Conservation (phyloP, 1,140 invertebrate species). For the Drosophila ficusphila region DNA sequence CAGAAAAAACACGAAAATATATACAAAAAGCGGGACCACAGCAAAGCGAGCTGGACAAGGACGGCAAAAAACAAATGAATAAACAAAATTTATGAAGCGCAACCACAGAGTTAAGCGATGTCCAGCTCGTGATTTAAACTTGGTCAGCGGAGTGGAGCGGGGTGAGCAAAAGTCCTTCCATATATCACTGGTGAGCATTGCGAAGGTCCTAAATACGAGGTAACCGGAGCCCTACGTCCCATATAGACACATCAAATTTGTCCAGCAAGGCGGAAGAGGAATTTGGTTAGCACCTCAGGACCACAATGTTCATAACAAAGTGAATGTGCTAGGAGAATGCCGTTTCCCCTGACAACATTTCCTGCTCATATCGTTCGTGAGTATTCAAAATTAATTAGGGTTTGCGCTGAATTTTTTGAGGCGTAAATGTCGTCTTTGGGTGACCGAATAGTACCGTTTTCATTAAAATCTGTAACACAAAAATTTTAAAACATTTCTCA, state of each 20-base stretch:
- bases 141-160: background rate
- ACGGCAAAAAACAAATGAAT: conserved; percentile 61
- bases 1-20: conserved; percentile 15
- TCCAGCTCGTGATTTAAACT: conserved; percentile 45
- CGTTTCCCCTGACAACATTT: background rate
- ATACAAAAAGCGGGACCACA: conserved; percentile 54
- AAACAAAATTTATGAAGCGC: conserved; percentile 74
- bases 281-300: background rate
- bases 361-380: too few relatives aligned
- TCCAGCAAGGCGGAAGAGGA: conserved; percentile 8
- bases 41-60: conserved; percentile 52
- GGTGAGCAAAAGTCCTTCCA: background rate
- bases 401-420: too few relatives aligned
- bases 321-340: too few relatives aligned
- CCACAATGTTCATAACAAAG: background rate
- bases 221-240: conserved; percentile 7
- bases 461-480: too few relatives aligned
- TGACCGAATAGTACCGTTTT: too few relatives aligned
- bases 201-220: background rate
- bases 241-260: conserved; percentile 17
- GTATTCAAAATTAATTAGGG: too few relatives aligned
- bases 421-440: too few relatives aligned
- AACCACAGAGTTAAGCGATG: conserved; percentile 68
- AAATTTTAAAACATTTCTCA: too few relatives aligned
- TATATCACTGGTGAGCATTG: conserved; percentile 13